Percentiles rank a stretch among this genome's conserved stretches.
Evolutionary conservation across 2,113 vertebrate genomes (phyloP).

Genomic region (Bujurquina vittata): DNA sequence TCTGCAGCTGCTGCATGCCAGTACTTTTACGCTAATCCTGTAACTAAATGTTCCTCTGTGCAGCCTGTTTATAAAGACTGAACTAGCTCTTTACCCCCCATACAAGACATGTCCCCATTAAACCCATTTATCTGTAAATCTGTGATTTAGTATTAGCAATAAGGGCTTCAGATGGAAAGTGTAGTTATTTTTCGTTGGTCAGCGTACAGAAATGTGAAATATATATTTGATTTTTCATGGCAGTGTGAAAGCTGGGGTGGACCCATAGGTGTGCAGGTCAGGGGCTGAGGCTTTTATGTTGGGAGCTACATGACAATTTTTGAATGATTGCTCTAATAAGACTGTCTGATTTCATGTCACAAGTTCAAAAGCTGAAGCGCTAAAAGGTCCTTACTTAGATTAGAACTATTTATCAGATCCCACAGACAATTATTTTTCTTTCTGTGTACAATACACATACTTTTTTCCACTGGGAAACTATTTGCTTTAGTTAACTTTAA

Average conservation of each 20-base stretch:
- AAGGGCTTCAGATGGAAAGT: conserved; percentile 47
- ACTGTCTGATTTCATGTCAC: conserved; percentile 40
- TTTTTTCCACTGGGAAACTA: not conserved
- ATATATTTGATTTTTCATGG: conserved; percentile 74
- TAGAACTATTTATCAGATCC: conserved; percentile 29
- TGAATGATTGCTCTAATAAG: conserved; percentile 75
- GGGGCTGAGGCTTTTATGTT: conserved; percentile 60
- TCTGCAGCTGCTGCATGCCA: not conserved
- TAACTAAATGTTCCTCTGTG: conserved; percentile 24
- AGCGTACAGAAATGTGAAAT: conserved; percentile 66
- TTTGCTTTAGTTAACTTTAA: not conserved
- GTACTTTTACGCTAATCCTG: conserved; percentile 29
- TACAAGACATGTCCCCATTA: conserved; percentile 1
- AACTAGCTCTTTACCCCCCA: conserved; percentile 44
- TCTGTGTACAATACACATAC: not conserved
- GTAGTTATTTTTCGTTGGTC: conserved; percentile 41
- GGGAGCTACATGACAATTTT: conserved; percentile 51
- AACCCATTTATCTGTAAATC: conserved; percentile 45
- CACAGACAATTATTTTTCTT: not conserved
- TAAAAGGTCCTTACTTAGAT: conserved; percentile 47
- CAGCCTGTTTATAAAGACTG: conserved; percentile 31
- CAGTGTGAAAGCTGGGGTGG: conserved; percentile 30
- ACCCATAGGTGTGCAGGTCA: conserved; percentile 64
- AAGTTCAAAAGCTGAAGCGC: conserved; percentile 49
- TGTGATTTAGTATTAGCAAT: conserved; percentile 78